Percentiles rank a stretch among this genome's conserved stretches.
Conservation (phyloP, 2,113 vertebrate species). For the Helogale parvula region DNA sequence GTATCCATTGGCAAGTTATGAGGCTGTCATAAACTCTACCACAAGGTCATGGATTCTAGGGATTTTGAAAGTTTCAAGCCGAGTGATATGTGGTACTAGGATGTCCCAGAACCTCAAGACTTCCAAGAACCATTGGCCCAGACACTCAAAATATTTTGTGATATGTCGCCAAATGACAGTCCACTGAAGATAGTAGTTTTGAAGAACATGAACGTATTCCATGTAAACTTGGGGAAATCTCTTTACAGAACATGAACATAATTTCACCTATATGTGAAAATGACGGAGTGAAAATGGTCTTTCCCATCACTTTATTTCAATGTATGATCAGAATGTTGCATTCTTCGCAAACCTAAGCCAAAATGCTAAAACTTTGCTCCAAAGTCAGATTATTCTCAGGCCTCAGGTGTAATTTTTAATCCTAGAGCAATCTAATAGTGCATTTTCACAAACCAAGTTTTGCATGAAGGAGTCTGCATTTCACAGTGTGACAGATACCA, state of each 20-base stretch:
- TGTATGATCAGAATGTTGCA: background rate
- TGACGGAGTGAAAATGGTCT: background rate
- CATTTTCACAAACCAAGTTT: conserved; percentile 64
- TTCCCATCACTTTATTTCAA: background rate
- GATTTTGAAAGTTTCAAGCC: background rate
- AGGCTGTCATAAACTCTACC: background rate
- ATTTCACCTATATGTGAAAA: background rate
- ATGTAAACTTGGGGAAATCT: background rate
- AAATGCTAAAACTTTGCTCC: conserved; percentile 15
- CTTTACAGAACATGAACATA: background rate
- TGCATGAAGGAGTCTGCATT: conserved; percentile 47
- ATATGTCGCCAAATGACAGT: background rate
- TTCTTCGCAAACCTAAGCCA: background rate
- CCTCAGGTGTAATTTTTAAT: conserved; percentile 66
- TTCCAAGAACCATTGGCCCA: background rate
- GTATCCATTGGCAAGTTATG: background rate
- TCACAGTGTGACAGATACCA: conserved; percentile 54
- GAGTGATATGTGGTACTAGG: background rate
- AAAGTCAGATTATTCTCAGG: conserved; percentile 47
- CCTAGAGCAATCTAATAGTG: background rate
- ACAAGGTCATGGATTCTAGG: background rate
- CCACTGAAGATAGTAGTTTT: background rate
- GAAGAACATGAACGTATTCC: background rate
- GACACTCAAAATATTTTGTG: background rate
- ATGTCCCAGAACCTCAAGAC: background rate